Conservation (phyloP, 2,797 vertebrate species). For the Eurystomus glaucurus region DNA sequence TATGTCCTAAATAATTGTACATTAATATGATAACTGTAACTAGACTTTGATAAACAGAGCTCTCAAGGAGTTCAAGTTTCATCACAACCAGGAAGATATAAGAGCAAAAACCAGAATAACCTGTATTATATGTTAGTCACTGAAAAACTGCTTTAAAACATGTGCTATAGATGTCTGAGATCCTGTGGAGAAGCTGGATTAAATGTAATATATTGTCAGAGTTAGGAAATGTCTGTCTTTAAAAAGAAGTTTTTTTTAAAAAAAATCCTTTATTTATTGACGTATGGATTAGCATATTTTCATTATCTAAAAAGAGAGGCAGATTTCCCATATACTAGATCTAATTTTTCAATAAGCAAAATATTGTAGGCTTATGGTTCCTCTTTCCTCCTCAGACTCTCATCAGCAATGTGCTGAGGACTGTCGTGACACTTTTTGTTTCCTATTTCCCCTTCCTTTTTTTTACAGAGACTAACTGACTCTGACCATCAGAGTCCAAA, state of each 20-base stretch:
- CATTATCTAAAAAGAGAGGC: not conserved
- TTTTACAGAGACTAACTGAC: not conserved
- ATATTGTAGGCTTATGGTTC: not conserved
- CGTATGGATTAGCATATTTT: not conserved
- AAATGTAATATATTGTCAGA: not conserved
- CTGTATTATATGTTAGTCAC: not conserved
- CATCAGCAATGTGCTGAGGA: not conserved
- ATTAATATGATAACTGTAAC: not conserved
- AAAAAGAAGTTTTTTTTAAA: not conserved
- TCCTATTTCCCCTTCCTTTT: not conserved
- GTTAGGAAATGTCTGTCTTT: not conserved
- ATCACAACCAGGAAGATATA: slow-evolving; percentile 5
- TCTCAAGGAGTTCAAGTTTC: slow-evolving; percentile 29
- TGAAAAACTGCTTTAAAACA: slow-evolving; percentile 21
- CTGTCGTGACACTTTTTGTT: not conserved
- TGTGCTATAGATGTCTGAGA: not conserved
- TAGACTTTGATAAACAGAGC: slow-evolving; percentile 23
- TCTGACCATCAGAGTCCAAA: not conserved
- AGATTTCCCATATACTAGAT: not conserved
- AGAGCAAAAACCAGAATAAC: not conserved
- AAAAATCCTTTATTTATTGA: not conserved
- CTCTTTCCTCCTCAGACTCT: not conserved
- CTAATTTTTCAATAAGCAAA: not conserved
- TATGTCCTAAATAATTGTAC: slow-evolving; percentile 22
- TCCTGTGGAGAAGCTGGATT: not conserved